These are phyloP conservation scores for Eutolmus rufibarbis DNA, from an alignment of 2,888 invertebrate genomes.

Conservation along the genomic window DNA sequence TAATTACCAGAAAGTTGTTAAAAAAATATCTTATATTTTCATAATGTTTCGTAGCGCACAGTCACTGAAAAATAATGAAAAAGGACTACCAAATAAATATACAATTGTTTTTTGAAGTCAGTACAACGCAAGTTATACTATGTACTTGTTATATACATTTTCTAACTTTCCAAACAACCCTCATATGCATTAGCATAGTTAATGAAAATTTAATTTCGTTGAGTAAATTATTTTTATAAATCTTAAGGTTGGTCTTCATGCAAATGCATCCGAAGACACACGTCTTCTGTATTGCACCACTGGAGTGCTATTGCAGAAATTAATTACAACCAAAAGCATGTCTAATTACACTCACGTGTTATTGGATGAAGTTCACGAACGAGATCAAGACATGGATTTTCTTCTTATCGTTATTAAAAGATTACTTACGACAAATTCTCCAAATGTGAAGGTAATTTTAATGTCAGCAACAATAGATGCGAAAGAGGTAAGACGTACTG, in stretches of 20 bases:
- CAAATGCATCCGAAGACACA: slow-evolving; percentile 64
- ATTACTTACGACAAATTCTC: slow-evolving; percentile 72
- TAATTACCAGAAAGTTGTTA: too few species aligned
- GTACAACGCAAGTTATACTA: too few species aligned
- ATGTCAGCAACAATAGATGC: slow-evolving; percentile 95
- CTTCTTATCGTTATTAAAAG: slow-evolving; percentile 82
- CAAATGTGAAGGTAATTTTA: slow-evolving; percentile 75
- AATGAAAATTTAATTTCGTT: too few species aligned
- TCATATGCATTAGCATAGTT: too few species aligned
- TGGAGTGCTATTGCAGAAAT: slow-evolving; percentile 82
- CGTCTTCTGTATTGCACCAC: slow-evolving; percentile 87
- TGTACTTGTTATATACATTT: too few species aligned
- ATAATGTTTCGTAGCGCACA: too few species aligned
- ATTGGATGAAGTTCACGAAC: slow-evolving; percentile 93
- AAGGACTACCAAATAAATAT: too few species aligned
- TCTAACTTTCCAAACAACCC: too few species aligned
- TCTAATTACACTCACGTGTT: slow-evolving; percentile 86
- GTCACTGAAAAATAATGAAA: too few species aligned
- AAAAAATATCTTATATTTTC: too few species aligned
- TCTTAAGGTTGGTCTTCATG: slow-evolving; percentile 54
- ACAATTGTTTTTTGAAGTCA: too few species aligned
- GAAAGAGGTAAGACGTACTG: slow-evolving; percentile 55
- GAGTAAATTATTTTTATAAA: not conserved
- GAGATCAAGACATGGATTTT: slow-evolving; percentile 92
- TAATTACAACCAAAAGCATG: slow-evolving; percentile 74